A percentile compares a stretch with the other conserved stretches of the same genome.
Evolutionary conservation across 2,113 vertebrate genomes (phyloP).

Genomic region (Geococcyx californianus): DNA sequence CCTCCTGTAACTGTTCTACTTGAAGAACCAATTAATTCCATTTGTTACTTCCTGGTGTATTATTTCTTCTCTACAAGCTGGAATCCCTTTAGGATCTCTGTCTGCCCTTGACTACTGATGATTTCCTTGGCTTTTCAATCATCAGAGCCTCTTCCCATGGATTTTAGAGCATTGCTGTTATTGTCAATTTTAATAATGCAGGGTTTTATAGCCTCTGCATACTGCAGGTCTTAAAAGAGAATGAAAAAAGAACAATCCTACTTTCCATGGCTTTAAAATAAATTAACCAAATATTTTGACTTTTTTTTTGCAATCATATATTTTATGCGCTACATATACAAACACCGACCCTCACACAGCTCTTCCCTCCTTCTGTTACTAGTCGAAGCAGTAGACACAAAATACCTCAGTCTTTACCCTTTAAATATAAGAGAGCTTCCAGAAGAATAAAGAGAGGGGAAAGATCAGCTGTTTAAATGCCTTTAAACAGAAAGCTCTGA

Average conservation of each 20-base stretch:
- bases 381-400: neutral
- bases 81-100: slow-evolving; percentile 58
- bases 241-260: neutral
- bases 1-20: slow-evolving; percentile 49
- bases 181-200: slow-evolving; percentile 47
- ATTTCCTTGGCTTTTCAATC: slow-evolving; percentile 54
- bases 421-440: neutral
- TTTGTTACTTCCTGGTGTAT: slow-evolving; percentile 56
- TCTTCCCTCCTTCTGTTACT: neutral
- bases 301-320: neutral
- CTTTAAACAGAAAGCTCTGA: neutral
- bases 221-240: neutral
- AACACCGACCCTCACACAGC: neutral
- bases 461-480: neutral
- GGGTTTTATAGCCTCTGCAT: neutral
- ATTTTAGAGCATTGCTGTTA: slow-evolving; percentile 44
- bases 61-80: slow-evolving; percentile 48
- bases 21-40: slow-evolving; percentile 61
- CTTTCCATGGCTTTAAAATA: neutral
- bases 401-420: neutral
- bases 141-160: slow-evolving; percentile 25
- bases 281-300: neutral
- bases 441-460: neutral
- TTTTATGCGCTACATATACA: neutral
- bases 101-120: slow-evolving; percentile 41